Evolutionary conservation across 1,140 invertebrate species (phyloP), one percentile per base, ranked within the genome.

Genomic region (Chymomyza costata): DNA sequence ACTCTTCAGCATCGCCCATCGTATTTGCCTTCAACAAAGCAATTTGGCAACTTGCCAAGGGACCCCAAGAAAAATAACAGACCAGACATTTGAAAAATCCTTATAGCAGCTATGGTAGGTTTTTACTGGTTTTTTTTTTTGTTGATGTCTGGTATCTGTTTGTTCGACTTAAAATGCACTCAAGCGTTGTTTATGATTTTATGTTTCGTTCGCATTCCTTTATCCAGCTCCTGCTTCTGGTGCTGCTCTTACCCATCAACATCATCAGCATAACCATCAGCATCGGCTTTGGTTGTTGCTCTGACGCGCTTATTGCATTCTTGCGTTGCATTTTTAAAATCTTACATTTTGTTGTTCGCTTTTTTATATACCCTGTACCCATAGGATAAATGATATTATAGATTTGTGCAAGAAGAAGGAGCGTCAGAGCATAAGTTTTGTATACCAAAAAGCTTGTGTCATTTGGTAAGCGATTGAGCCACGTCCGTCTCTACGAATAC

Each of bases 41-140:
- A 65, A 65, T 76, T 76, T 76, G 70, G 70, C 70, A 62, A 61
- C 18, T 49, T 55, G 70, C 70, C 70, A 76, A 28, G 7, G 46
- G 44, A 52, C n/a, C n/a, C n/a, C 28, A 50, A 34, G 48, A 53
- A 52, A 53, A 51, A 57, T 58, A 51, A 47, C n/a, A 35, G 21
- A 17, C n/a, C 37, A 52, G 65, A 65, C 67, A 50, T 56, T 35
- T 52, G 55, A 31, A 37, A 48, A 54, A 65, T 56, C 61, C 46
- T 58, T 69, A 57, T 65, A 69, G 61, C 54, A 10, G 40, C 13
- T 34, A n/a, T n/a, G n/a, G n/a, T 51, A 30, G 21, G 30, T 55
- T 44, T 17, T 30, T 46, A 40, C 44, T 51, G 39, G 48, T 34
- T 51, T 37, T 34, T 50, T 1, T 3, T 39, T 2, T 5, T 40